Evolutionary conservation across 2,888 invertebrate species (phyloP), one percentile per base, ranked within the genome.

Genomic region (Cacoxenus indagator): DNA sequence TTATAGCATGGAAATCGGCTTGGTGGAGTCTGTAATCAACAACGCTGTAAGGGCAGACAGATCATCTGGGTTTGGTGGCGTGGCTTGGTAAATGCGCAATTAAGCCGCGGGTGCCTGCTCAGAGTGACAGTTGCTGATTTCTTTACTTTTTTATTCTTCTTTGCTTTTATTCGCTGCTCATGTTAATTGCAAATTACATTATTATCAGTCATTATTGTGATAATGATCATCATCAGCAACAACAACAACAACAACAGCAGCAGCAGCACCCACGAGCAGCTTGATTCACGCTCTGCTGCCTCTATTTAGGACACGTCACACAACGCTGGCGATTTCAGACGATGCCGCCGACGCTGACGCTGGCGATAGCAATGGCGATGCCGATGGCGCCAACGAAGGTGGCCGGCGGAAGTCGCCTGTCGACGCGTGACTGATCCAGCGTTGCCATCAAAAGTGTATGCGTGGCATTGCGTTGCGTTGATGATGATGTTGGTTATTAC

Each of bases 101-200:
- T 55, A 19, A 1, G 17, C 17, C 19, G 48, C 48, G 48, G 48
- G 11, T 24, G 27, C 14, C 11, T 26, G 55, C n/a, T 31, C 4
- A 55, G 27, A 62, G 45, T 62, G 61, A 62, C 61, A 62, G 14
- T 62, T 26, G 24, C 22, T 62, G 61, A 45, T 43, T 45, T 45
- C 22, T 45, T 51, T 51, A 2, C 9, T 22, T 6, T 51, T 51
- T 51, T 22, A 5, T 17, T 17, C 8, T 17, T 48, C 1, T 46
- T 2, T 46, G 14, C 17, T 46, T 48, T 48, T n/a, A 19, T 51
- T 43, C 26, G 24, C 3, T 55, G 55, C 14, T 8, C 14, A 14
- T 55, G 55, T 55, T 55, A 27, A 55, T 55, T 51, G 22, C 22
- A 51, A 51, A 51, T 51, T 4, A 9, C 57, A 57, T 29, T n/a